A percentile compares a stretch with the other conserved stretches of the same genome.
Evolutionary conservation across 1,140 invertebrate genomes (phyloP).

Genomic region (Aphidius gifuensis): DNA sequence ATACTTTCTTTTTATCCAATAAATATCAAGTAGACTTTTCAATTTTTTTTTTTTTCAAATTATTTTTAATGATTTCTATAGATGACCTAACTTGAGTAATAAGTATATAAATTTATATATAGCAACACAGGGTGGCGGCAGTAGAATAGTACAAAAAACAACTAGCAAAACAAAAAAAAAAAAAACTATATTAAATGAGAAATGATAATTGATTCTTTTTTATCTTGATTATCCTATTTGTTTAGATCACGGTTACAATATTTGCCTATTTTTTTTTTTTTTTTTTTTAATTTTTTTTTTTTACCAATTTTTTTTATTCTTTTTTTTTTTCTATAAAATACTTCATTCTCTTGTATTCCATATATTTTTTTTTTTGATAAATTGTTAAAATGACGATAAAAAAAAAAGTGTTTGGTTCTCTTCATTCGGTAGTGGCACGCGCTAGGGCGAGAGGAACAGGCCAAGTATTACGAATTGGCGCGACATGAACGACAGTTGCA

Average conservation of each 20-base stretch:
- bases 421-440: conserved; percentile 86
- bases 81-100: conserved; percentile 38
- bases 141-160: conserved; percentile 38
- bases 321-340: conserved; percentile 38
- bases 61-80: conserved; percentile 24
- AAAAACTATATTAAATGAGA: not conserved
- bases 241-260: not conserved
- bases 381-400: too few relatives aligned
- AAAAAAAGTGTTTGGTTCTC: conserved; percentile 49
- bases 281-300: conserved; percentile 35
- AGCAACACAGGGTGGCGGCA: conserved; percentile 49
- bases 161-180: not conserved
- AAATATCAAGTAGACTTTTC: not conserved
- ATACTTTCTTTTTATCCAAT: not conserved
- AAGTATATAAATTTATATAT: too few relatives aligned
- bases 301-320: conserved; percentile 44
- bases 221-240: conserved; percentile 16
- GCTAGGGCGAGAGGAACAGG: conserved; percentile 96
- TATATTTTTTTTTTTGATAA: too few relatives aligned
- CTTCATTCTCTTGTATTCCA: not conserved
- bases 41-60: conserved; percentile 22
- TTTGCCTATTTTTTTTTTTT: conserved; percentile 27
- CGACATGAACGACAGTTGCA: conserved; percentile 96
- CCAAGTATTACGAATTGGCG: conserved; percentile 99
- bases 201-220: conserved; percentile 6